These are phyloP conservation scores for Sminthurinus aureus DNA, from an alignment of 2,888 invertebrate species.

Conservation along the genomic window DNA sequence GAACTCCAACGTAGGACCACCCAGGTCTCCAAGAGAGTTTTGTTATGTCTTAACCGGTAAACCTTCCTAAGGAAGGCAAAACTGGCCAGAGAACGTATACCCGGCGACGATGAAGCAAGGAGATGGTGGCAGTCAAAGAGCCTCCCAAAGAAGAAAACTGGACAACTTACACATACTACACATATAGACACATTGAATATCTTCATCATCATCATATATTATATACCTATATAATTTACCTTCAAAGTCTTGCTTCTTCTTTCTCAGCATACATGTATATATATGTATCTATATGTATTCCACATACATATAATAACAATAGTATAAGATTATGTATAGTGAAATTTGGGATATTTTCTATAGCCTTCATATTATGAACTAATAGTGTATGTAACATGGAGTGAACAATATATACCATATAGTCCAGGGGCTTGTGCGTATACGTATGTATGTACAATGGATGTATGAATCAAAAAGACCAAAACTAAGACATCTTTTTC, in stretches of 20 bases:
- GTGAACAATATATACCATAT: no score
- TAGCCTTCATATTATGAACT: no score
- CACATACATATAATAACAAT: no score
- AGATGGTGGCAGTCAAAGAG: conserved; percentile 39
- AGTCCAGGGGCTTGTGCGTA: no score
- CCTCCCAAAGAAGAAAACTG: conserved; percentile 34
- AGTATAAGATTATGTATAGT: no score
- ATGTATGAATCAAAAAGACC: no score
- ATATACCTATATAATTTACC: background rate
- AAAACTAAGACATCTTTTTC: no score
- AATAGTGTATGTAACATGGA: no score
- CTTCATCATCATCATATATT: background rate
- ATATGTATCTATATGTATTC: no score
- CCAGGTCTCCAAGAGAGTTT: conserved; percentile 59
- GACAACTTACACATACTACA: conserved; percentile 17
- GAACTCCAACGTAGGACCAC: conserved; percentile 59
- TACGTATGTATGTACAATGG: no score
- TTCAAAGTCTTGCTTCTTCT: background rate
- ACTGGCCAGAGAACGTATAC: conserved; percentile 27
- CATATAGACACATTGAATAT: background rate
- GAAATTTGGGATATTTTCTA: no score
- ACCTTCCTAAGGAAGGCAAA: conserved; percentile 33
- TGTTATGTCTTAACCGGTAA: conserved; percentile 58
- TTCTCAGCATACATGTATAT: no score
- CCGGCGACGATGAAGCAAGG: conserved; percentile 36